Base-by-base conservation (phyloP, 1,140 invertebrate species). In the Rhopalosiphum padi region DNA sequence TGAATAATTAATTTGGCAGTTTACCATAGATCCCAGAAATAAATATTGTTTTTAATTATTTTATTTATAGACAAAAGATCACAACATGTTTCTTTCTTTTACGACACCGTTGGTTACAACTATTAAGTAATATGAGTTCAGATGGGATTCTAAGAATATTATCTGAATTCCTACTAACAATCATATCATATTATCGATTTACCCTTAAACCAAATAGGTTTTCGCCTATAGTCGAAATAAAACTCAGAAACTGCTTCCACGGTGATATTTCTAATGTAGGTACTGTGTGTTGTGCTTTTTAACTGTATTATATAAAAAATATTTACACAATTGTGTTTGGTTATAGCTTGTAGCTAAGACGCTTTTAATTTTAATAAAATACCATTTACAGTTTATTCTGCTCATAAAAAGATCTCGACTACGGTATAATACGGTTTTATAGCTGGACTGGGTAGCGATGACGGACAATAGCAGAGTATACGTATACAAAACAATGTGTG, bases 21-120 rank as follows among this genome's bases (percentile, higher is more conserved):
- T 90, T 55, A 43, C 88, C 88, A 90, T 41, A 6, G 11, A 90
- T 11, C 22, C 15, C 51, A 90, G 23, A 60, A 60, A 60, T 60
- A 90, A 41, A 60, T 90, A 60, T 41, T 60, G 53, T 55, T 90
- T 60, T 90, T 60, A 41, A 90, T 90, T 46, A 60, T 90, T 25
- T 55, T 90, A 90, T 90, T 60, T 90, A 90, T 90, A 90, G 88
- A 90, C 22, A 60, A 55, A 18, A 41, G 0, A 60, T 90, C 53
- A 41, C 23, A 90, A 90, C 88, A 55, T 23, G 86, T 46, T 41
- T 86, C 23, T 23, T 37, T 60, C 60, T 90, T 41, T 30, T 55
- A 41, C 8, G 0, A 5, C 51, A 41, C 22, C 15, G 30, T 43
- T 22, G 9, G 41, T 88, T 21, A 60, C 55, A 60, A n/a, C 37